A percentile compares a stretch with the other conserved stretches of the same genome.
Evolutionary conservation across 2,888 invertebrate species (phyloP).

Genomic region (Hymenopus coronatus): DNA sequence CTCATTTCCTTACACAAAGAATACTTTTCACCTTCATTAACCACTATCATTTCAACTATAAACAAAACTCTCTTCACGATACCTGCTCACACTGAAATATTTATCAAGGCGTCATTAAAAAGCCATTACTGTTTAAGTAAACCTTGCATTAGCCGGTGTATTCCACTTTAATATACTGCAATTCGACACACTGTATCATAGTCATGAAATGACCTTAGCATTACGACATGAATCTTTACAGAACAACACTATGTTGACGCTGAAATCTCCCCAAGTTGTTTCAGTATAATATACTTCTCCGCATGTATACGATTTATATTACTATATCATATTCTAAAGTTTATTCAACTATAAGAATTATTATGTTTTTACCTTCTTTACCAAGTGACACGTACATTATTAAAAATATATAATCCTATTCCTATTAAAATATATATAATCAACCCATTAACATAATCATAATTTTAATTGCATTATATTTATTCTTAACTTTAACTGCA

Average conservation of each 20-base stretch:
- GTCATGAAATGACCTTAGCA: not conserved
- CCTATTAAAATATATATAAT: too few relatives aligned
- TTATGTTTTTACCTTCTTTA: too few relatives aligned
- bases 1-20: not conserved
- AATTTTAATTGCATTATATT: too few relatives aligned
- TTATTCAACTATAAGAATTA: too few relatives aligned
- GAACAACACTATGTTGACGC: not conserved
- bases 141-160: not conserved
- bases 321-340: too few relatives aligned
- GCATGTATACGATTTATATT: too few relatives aligned
- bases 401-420: too few relatives aligned
- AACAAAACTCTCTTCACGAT: not conserved
- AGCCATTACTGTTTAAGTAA: not conserved
- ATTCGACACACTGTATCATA: not conserved
- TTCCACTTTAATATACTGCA: not conserved
- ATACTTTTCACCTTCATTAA: not conserved
- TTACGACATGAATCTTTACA: not conserved
- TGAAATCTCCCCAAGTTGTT: not conserved
- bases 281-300: too few relatives aligned
- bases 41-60: not conserved
- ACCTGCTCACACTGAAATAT: not conserved
- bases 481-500: too few relatives aligned
- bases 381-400: too few relatives aligned
- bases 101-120: not conserved
- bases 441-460: too few relatives aligned